Evolutionary conservation across 2,113 vertebrate genomes (phyloP).

Genomic region (Daphoenositta chrysoptera): DNA sequence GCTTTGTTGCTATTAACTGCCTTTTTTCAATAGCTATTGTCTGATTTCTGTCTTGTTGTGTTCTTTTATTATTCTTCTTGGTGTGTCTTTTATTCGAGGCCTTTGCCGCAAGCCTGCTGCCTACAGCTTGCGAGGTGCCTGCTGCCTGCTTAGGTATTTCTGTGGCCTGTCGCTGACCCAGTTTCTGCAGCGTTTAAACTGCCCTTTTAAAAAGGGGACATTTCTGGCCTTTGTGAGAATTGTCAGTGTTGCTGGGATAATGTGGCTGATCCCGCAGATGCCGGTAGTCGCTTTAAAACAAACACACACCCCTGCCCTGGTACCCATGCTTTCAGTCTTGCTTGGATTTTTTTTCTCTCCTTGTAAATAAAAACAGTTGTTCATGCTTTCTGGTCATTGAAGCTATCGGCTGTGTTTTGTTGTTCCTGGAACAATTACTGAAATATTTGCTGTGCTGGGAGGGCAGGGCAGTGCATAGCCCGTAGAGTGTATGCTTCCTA

Average conservation of each 20-base stretch:
- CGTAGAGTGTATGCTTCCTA: rapidly evolving
- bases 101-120: slow-evolving; percentile 9
- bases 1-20: slow-evolving; percentile 62
- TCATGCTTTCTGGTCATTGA: not conserved
- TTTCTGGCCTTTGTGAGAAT: slow-evolving; percentile 7
- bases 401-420: not conserved
- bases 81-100: not conserved
- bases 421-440: not conserved
- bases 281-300: not conserved
- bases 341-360: not conserved
- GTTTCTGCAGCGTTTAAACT: slow-evolving; percentile 28
- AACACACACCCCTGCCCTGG: not conserved
- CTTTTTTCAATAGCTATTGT: slow-evolving; percentile 61
- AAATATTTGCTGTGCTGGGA: not conserved
- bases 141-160: slow-evolving; percentile 49
- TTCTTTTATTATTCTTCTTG: no score
- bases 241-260: slow-evolving; percentile 3
- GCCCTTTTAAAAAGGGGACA: slow-evolving; percentile 14
- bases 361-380: not conserved
- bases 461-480: not conserved
- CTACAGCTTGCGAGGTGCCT: not conserved
- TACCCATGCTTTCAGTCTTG: not conserved
- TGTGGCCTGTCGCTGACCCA: slow-evolving; percentile 37
- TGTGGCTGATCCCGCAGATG: not conserved
- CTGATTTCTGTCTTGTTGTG: slow-evolving; percentile 40